phyloP scores from a whole-genome alignment of 1,140 invertebrate genomes.

The Calephelis virginiensis region DNA sequence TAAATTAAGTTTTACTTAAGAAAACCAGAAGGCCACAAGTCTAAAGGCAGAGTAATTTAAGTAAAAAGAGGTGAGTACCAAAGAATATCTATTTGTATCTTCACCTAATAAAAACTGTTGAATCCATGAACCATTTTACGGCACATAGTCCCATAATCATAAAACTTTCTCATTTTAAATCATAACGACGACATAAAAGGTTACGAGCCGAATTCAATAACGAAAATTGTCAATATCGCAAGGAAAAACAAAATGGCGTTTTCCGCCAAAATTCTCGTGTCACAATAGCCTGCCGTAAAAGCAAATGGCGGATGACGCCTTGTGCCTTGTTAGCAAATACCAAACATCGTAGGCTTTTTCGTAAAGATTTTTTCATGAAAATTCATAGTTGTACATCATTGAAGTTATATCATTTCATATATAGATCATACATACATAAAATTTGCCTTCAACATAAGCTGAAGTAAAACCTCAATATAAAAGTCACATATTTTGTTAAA shows the following conservation, averaged over 20 bases:
- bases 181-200: slow-evolving; percentile 6
- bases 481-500: too few species aligned
- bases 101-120: neutral
- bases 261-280: slow-evolving; percentile 13
- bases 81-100: neutral
- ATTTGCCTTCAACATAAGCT: too few species aligned
- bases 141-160: slow-evolving; percentile 4
- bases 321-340: slow-evolving; percentile 11
- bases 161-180: slow-evolving; percentile 9
- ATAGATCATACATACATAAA: neutral
- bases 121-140: neutral
- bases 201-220: slow-evolving; percentile 13
- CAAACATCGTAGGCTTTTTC: neutral
- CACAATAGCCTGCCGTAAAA: slow-evolving; percentile 15
- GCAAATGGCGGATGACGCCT: slow-evolving; percentile 15
- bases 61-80: too few species aligned
- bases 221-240: slow-evolving; percentile 9
- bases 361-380: slow-evolving; percentile 7
- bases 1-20: neutral
- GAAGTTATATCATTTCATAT: too few species aligned
- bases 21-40: neutral
- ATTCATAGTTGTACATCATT: neutral
- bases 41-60: neutral
- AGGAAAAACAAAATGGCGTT: slow-evolving; percentile 12
- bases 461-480: too few species aligned